Evolutionary conservation across 2,113 vertebrate species (phyloP).

Genomic region (Promerops cafer): DNA sequence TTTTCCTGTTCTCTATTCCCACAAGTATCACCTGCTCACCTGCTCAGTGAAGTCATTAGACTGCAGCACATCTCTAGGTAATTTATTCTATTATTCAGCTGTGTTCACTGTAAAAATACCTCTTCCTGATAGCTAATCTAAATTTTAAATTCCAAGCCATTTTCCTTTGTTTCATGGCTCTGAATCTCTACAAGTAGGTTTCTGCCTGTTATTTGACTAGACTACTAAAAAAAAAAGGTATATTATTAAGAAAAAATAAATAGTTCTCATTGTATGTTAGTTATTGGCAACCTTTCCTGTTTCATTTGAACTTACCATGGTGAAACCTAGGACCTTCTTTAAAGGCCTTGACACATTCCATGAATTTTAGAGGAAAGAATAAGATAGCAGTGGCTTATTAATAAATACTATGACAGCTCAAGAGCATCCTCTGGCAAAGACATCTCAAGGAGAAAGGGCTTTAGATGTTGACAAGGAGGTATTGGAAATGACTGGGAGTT

Average conservation of each 20-base stretch:
- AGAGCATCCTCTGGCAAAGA: neutral
- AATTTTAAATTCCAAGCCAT: neutral
- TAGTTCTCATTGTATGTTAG: neutral
- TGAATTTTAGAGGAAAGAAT: neutral
- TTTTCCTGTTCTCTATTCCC: neutral
- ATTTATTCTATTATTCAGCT: neutral
- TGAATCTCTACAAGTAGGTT: neutral
- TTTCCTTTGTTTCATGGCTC: neutral
- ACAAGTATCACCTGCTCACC: neutral
- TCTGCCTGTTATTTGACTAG: neutral
- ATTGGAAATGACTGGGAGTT: neutral
- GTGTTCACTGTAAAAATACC: neutral
- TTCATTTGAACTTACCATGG: neutral
- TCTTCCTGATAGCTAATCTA: neutral
- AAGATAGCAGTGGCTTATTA: neutral
- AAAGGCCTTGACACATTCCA: neutral
- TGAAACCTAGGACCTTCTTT: neutral
- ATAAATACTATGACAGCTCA: neutral
- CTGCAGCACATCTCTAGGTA: neutral
- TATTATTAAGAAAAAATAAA: neutral
- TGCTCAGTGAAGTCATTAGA: neutral
- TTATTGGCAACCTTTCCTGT: neutral
- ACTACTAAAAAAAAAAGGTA: accelerated
- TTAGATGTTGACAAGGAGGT: neutral
- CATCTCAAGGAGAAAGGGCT: neutral